Evolutionary conservation across 2,888 invertebrate species (phyloP), one percentile per base, ranked within the genome.

Genomic region (Macropis europaea): DNA sequence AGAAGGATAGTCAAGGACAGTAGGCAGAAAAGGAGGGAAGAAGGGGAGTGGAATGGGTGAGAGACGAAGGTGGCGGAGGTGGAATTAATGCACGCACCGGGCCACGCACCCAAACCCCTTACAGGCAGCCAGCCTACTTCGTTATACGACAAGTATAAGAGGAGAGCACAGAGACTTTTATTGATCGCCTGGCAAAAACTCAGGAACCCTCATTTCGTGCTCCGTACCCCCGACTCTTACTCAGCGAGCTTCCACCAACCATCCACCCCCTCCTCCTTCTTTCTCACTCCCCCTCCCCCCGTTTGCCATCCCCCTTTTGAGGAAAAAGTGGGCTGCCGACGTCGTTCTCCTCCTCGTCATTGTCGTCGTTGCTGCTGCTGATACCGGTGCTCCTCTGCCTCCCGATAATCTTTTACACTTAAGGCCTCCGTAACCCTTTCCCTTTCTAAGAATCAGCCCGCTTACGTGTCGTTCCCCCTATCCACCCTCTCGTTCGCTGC

Each of bases 161-260:
- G 87, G 85, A 83, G 82, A 88, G 89, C 89, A 88, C 87, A 86
- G 88, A 89, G 89, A 89, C 88, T 90, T 90, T 90, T 89, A 89
- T 90, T 90, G 90, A 89, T 89, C 90, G 90, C 83, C 87, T 87
- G 88, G 90, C 89, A 90, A 90, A 90, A 90, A 90, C 89, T 89
- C 88, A 87, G 88, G 87, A 89, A 89, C 90, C 90, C 89, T 89
- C 90, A 90, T 90, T 89, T 89, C 87, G 88, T 89, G 87, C 89
- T 88, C 86, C 88, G 88, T 89, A 82, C 89, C 89, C 88, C 88
- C 86, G 79, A 85, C 89, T 82, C 82, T 76, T 73, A 63, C 66
- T 69, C 59, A 57, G 42, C 71, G 64, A 78, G 73, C 71, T 73
- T 73, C 78, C 63, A 69, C 72, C 66, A 67, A 59, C 66, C 74